phyloP scores from a whole-genome alignment of 2,113 vertebrate species.

The Pristiophorus japonicus region DNA sequence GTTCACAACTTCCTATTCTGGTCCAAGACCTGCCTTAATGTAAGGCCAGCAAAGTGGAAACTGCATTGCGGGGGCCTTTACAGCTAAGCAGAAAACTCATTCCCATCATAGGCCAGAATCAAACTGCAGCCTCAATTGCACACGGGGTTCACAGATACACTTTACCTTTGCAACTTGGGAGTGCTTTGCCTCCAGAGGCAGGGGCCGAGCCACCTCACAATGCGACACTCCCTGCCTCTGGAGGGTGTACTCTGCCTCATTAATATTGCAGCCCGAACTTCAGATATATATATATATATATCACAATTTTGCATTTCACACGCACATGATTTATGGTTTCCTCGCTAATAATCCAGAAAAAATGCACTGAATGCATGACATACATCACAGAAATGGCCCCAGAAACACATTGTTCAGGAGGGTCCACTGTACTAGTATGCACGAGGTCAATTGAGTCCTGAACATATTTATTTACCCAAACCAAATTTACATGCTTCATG shows the following conservation, averaged over 20 bases:
- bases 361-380: background rate
- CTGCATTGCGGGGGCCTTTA: background rate
- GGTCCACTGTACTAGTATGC: background rate
- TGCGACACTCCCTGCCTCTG: background rate
- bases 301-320: background rate
- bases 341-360: background rate
- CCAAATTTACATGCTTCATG: background rate
- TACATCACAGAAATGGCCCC: background rate
- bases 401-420: background rate
- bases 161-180: background rate
- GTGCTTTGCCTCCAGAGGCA: background rate
- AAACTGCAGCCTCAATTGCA: background rate
- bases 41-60: background rate
- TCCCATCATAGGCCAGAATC: background rate
- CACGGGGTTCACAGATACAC: background rate
- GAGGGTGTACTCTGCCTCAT: background rate
- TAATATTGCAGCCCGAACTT: background rate
- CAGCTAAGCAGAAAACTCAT: background rate
- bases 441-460: background rate
- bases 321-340: background rate
- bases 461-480: no score
- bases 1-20: background rate
- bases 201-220: background rate
- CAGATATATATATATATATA: background rate
- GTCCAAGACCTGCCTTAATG: background rate